Conservation (phyloP, 2,888 invertebrate species). For the Neelides folsomi region DNA sequence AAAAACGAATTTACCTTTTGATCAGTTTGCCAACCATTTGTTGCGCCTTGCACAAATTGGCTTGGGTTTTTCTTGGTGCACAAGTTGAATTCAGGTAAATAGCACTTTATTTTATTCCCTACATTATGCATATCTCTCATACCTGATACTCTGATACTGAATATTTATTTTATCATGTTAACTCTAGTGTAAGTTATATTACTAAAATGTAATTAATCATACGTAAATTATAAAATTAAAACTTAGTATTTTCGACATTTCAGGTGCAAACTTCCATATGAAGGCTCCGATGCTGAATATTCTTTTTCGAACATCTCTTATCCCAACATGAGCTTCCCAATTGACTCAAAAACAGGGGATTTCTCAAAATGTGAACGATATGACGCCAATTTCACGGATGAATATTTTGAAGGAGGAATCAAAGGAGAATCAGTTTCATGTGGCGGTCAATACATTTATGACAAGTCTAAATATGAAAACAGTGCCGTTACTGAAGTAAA, state of each 20-base stretch:
- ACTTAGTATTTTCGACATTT: slow-evolving; percentile 16
- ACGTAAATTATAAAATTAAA: background rate
- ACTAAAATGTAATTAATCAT: slow-evolving; percentile 6
- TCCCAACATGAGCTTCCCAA: slow-evolving; percentile 19
- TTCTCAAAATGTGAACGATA: slow-evolving; percentile 45
- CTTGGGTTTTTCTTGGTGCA: slow-evolving; percentile 55
- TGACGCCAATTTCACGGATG: slow-evolving; percentile 38
- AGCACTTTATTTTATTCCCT: background rate
- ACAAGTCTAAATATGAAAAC: slow-evolving; percentile 46
- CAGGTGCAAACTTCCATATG: slow-evolving; percentile 50
- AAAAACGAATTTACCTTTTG: slow-evolving; percentile 52
- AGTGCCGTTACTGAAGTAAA: slow-evolving; percentile 53
- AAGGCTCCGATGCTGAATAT: slow-evolving; percentile 40
- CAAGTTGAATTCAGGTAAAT: slow-evolving; percentile 49
- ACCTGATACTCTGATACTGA: background rate
- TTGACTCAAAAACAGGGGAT: slow-evolving; percentile 35
- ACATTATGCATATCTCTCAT: background rate
- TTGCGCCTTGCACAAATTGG: slow-evolving; percentile 59
- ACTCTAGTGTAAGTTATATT: too few species aligned
- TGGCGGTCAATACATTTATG: slow-evolving; percentile 49
- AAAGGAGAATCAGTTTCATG: slow-evolving; percentile 35
- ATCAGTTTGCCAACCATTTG: slow-evolving; percentile 56
- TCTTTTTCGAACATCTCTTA: slow-evolving; percentile 40
- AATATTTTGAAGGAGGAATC: slow-evolving; percentile 35
- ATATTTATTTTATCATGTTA: slow-evolving; percentile 1